Conservation (phyloP, 2,888 invertebrate genomes). For the Dasysyrphus tricinctus region DNA sequence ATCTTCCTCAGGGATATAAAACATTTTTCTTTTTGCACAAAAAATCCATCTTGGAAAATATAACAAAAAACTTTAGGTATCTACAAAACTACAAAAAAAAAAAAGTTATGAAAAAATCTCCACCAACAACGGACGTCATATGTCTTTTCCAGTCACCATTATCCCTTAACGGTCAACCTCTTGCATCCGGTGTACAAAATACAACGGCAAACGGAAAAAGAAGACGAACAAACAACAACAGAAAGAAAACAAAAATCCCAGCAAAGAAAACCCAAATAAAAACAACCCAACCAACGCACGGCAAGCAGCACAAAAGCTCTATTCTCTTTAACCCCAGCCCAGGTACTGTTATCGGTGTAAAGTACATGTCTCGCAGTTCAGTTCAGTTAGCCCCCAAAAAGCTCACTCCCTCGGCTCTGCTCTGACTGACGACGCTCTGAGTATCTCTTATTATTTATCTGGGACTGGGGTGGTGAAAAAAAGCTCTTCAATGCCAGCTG, state of each 20-base stretch:
- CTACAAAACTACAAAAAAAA: not conserved
- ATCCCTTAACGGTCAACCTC: constrained; percentile 47
- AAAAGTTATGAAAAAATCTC: not conserved
- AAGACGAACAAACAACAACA: constrained; percentile 14
- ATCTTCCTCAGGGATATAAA: constrained; percentile 30
- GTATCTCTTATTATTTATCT: constrained; percentile 53
- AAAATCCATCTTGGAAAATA: constrained; percentile 10
- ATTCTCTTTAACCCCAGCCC: constrained; percentile 52
- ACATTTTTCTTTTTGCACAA: constrained; percentile 16
- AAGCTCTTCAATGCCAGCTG: constrained; percentile 60
- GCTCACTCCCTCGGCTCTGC: constrained; percentile 30
- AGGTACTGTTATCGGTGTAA: constrained; percentile 19
- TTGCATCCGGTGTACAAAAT: constrained; percentile 45
- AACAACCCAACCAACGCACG: constrained; percentile 17
- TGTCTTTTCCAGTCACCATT: constrained; percentile 50
- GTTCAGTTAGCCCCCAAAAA: constrained; percentile 47
- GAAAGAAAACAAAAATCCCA: not conserved
- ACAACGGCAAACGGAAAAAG: not conserved
- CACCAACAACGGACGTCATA: constrained; percentile 7
- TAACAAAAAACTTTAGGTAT: not conserved
- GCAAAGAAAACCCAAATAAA: constrained; percentile 43
- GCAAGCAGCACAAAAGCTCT: constrained; percentile 46
- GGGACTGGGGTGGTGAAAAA: constrained; percentile 63
- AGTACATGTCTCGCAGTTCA: no score
- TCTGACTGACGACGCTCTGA: no score